Evolutionary conservation across 2,113 vertebrate genomes (phyloP).

Genomic region (Galeopterus variegatus): DNA sequence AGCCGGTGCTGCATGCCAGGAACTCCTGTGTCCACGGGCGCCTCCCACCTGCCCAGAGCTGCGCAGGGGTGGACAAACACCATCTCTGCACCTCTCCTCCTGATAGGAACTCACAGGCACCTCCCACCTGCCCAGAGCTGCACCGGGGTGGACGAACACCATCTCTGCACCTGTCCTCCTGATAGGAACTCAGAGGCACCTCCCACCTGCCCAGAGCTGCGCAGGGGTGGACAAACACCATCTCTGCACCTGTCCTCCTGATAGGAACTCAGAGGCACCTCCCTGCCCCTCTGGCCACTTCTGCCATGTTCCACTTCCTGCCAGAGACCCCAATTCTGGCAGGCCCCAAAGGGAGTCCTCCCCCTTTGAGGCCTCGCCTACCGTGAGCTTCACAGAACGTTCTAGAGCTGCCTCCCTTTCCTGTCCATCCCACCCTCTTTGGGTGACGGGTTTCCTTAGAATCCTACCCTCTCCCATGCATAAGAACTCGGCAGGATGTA

Average conservation of each 20-base stretch:
- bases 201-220: too few relatives aligned
- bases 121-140: too few relatives aligned
- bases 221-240: too few relatives aligned
- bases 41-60: neutral
- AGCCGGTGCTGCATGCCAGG: rapidly evolving
- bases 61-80: rapidly evolving
- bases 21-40: rapidly evolving
- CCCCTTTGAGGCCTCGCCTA: rapidly evolving
- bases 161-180: too few relatives aligned
- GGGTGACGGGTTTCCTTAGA: neutral
- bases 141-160: too few relatives aligned
- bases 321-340: neutral
- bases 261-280: too few relatives aligned
- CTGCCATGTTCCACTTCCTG: rapidly evolving
- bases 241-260: too few relatives aligned
- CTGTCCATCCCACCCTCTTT: neutral
- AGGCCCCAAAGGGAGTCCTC: rapidly evolving
- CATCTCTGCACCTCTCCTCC: rapidly evolving
- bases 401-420: neutral
- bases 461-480: rapidly evolving
- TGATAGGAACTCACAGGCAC: rapidly evolving
- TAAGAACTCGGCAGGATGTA: neutral
- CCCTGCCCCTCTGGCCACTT: neutral
- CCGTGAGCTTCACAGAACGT: neutral
- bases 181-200: too few relatives aligned